Percentiles rank a stretch among this genome's conserved stretches.
These are phyloP conservation scores for Diadromus collaris DNA, from an alignment of 2,888 invertebrate species.

Conservation along the genomic window DNA sequence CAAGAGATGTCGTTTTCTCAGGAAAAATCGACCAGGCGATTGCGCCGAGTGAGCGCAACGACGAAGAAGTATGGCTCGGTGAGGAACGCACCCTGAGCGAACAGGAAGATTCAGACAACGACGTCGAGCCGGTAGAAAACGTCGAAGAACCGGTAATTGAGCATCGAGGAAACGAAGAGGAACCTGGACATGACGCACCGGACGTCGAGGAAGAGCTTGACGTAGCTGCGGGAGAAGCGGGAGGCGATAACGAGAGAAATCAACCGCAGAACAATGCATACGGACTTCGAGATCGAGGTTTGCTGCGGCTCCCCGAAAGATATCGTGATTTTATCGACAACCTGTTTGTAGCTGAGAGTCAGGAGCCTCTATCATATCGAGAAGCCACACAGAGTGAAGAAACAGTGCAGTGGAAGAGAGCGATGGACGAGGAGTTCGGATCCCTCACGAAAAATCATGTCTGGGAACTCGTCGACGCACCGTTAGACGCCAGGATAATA, in stretches of 20 bases:
- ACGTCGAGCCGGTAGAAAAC: background rate
- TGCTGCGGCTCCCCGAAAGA: conserved; percentile 14
- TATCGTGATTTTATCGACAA: conserved; percentile 24
- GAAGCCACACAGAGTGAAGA: too few relatives aligned
- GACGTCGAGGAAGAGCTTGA: too few relatives aligned
- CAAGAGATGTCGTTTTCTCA: conserved; percentile 39
- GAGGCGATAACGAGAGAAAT: conserved; percentile 6
- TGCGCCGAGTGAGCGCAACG: conserved; percentile 9
- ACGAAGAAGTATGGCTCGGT: conserved; percentile 14
- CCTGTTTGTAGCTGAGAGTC: conserved; percentile 17
- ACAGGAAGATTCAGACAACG: background rate
- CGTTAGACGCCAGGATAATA: background rate
- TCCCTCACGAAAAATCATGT: conserved; percentile 51
- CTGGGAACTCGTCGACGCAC: conserved; percentile 45
- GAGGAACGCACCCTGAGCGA: background rate
- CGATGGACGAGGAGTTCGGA: conserved; percentile 3
- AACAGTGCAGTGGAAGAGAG: too few relatives aligned
- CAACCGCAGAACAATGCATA: conserved; percentile 6
- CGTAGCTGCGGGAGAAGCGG: background rate
- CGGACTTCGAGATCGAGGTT: conserved; percentile 26
- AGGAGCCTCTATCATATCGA: conserved; percentile 5
- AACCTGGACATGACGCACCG: too few relatives aligned
- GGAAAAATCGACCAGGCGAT: conserved; percentile 22
- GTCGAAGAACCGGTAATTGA: too few relatives aligned
- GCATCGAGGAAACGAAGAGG: too few relatives aligned